Evolutionary conservation across 2,797 vertebrate species (phyloP).

Genomic region (Lacerta agilis): DNA sequence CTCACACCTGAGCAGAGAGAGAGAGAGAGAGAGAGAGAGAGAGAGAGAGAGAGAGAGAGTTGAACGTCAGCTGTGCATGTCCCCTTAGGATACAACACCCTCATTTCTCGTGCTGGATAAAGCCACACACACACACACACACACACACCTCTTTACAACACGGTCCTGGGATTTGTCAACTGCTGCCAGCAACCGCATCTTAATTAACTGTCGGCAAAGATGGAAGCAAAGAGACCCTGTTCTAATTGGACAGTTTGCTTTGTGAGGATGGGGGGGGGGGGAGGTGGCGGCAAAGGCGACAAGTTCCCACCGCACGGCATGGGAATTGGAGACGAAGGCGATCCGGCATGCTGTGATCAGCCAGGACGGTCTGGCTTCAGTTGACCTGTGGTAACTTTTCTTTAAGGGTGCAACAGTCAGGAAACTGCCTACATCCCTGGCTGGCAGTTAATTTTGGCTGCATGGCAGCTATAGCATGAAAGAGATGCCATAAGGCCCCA

Average conservation of each 20-base stretch:
- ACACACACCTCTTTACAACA: conserved; percentile 73
- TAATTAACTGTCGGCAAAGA: conserved; percentile 84
- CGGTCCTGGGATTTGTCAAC: conserved; percentile 82
- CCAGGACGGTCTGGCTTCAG: rapidly evolving
- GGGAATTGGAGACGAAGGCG: neutral
- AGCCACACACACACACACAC: conserved; percentile 59
- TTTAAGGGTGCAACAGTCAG: neutral
- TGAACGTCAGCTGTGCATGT: conserved; percentile 78
- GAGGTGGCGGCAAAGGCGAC: conserved; percentile 73
- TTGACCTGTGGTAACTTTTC: conserved; percentile 51
- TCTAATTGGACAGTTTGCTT: conserved; percentile 84
- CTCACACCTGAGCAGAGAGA: conserved; percentile 71
- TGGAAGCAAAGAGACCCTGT: conserved; percentile 78
- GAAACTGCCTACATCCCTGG: neutral
- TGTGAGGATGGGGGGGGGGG: conserved; percentile 70
- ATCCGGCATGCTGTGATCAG: conserved; percentile 25
- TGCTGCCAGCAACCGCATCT: conserved; percentile 81
- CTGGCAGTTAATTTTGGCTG: neutral
- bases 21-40: conserved; percentile 60
- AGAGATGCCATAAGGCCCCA: neutral
- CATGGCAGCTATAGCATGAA: neutral
- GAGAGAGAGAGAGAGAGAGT: conserved; percentile 68
- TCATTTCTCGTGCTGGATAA: conserved; percentile 81
- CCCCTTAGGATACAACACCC: conserved; percentile 76
- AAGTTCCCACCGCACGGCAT: conserved; percentile 40